Conservation (phyloP, 2,113 vertebrate species). For the Struthidea cinerea region DNA sequence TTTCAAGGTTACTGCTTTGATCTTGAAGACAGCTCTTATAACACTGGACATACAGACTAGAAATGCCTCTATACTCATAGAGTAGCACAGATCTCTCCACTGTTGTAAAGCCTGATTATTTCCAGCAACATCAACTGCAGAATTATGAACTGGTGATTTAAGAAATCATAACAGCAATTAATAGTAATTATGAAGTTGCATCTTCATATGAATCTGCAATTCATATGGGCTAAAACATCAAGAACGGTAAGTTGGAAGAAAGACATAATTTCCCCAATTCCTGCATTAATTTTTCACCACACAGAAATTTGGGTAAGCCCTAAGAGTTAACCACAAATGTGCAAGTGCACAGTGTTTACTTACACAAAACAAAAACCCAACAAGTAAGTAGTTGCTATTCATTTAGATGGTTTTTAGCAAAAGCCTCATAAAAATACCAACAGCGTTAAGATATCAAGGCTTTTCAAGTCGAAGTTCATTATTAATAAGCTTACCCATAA, state of each 20-base stretch:
- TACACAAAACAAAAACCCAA: neutral
- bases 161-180: neutral
- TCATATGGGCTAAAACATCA: neutral
- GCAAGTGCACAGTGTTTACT: neutral
- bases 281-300: neutral
- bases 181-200: neutral
- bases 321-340: neutral
- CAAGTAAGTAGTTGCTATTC: neutral
- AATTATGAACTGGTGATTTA: neutral
- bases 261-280: neutral
- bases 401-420: neutral
- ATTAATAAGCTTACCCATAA: slow-evolving; percentile 88
- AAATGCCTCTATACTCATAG: neutral
- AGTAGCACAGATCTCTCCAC: neutral
- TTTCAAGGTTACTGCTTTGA: neutral
- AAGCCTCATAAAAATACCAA: neutral
- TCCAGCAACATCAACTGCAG: neutral
- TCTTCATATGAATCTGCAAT: neutral
- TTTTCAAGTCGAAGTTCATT: neutral
- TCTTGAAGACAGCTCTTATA: neutral
- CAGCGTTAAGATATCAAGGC: fast-evolving
- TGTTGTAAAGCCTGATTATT: neutral
- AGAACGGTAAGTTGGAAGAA: neutral
- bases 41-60: neutral
- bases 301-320: neutral